phyloP scores from a whole-genome alignment of 1,140 invertebrate species.

The Drosophila seguyi region DNA sequence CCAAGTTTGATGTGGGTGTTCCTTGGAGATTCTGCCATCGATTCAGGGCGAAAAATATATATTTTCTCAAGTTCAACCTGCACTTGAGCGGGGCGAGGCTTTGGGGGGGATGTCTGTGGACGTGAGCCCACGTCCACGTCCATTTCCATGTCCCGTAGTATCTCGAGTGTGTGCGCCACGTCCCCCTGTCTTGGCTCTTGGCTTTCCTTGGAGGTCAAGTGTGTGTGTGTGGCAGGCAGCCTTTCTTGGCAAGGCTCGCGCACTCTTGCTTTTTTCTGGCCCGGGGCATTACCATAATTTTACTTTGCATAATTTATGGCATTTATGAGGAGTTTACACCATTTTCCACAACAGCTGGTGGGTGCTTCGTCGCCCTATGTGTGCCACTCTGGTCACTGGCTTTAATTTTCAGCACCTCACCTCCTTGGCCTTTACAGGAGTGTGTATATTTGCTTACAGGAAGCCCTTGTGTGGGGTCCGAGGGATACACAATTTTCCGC shows the following conservation, averaged over 20 bases:
- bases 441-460: constrained; percentile 54
- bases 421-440: constrained; percentile 26
- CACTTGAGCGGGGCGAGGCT: constrained; percentile 47
- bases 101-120: constrained; percentile 12
- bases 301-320: constrained; percentile 53
- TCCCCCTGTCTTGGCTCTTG: constrained; percentile 7
- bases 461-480: constrained; percentile 22
- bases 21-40: constrained; percentile 5
- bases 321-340: constrained; percentile 5
- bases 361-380: constrained; percentile 11
- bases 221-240: constrained; percentile 32
- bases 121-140: constrained; percentile 59
- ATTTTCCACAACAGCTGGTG: constrained; percentile 1
- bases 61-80: constrained; percentile 75
- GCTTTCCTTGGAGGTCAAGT: constrained; percentile 35
- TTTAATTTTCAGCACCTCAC: constrained; percentile 22
- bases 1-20: constrained; percentile 10
- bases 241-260: constrained; percentile 35
- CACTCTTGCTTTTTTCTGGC: constrained; percentile 57
- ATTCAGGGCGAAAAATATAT: constrained; percentile 16
- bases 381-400: constrained; percentile 48
- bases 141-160: constrained; percentile 37
- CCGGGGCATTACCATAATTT: constrained; percentile 62
- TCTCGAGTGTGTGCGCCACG: constrained; percentile 30
- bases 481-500: constrained; percentile 74